These are phyloP conservation scores for Crenuchus spilurus DNA, from an alignment of 2,797 vertebrate species.

Conservation along the genomic window DNA sequence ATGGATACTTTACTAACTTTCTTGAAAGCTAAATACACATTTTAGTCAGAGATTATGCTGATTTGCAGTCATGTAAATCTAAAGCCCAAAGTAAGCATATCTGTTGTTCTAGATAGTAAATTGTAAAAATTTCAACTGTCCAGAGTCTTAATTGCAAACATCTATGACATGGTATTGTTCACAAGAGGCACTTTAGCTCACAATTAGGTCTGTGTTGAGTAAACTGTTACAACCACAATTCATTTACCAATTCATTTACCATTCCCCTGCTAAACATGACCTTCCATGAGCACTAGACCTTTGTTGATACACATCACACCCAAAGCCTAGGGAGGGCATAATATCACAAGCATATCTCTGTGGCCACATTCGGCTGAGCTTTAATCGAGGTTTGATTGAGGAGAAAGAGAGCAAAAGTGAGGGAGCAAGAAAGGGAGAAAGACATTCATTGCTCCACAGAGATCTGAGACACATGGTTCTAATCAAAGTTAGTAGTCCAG, in stretches of 20 bases:
- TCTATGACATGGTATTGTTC: too few species aligned
- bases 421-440: constrained; percentile 38
- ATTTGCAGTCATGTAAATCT: background rate
- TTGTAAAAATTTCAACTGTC: too few species aligned
- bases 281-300: constrained; percentile 15
- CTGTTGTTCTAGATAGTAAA: too few species aligned
- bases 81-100: too few species aligned
- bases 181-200: background rate
- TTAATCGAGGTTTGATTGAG: constrained; percentile 37
- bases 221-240: too few species aligned
- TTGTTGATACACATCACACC: constrained; percentile 21
- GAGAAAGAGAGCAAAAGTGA: constrained; percentile 42
- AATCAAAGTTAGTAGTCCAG: constrained; percentile 67
- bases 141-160: too few species aligned
- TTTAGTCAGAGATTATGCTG: background rate
- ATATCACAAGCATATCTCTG: constrained; percentile 16
- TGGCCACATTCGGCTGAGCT: constrained; percentile 6
- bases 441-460: constrained; percentile 38
- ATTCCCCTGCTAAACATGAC: background rate
- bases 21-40: background rate
- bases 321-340: constrained; percentile 28
- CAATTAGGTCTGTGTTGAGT: constrained; percentile 22
- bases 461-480: constrained; percentile 62
- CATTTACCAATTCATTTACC: too few species aligned
- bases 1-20: background rate